Conservation (phyloP, 2,888 invertebrate species). For the Pandemis corylana region DNA sequence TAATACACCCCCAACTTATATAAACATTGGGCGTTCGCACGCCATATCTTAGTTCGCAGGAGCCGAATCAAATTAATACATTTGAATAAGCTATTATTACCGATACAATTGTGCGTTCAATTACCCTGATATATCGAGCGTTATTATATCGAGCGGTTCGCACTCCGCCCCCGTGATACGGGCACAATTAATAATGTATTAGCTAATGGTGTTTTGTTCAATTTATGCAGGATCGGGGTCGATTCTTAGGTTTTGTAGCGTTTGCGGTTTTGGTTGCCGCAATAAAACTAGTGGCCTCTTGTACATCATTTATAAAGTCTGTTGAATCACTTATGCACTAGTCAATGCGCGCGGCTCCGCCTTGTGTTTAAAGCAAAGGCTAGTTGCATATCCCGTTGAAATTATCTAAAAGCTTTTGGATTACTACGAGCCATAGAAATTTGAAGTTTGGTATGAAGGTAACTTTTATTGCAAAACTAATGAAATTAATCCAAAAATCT, state of each 20-base stretch:
- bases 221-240: conserved; percentile 21
- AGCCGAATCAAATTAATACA: conserved; percentile 26
- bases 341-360: too few relatives aligned
- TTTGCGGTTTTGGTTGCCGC: conserved; percentile 11
- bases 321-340: too few relatives aligned
- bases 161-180: conserved; percentile 14
- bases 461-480: too few relatives aligned
- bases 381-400: too few relatives aligned
- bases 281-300: conserved; percentile 8
- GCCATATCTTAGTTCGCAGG: conserved; percentile 10
- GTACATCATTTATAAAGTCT: too few relatives aligned
- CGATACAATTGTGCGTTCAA: conserved; percentile 22
- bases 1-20: not conserved
- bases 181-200: conserved; percentile 13
- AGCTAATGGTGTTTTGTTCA: conserved; percentile 8
- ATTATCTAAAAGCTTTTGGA: too few relatives aligned
- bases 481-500: too few relatives aligned
- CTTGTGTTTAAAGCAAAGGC: too few relatives aligned
- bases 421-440: too few relatives aligned
- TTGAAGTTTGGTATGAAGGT: too few relatives aligned
- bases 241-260: conserved; percentile 3
- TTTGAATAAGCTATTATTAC: conserved; percentile 34
- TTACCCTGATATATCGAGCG: conserved; percentile 6
- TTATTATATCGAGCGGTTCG: conserved; percentile 12
- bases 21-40: not conserved